Evolutionary conservation across 2,888 invertebrate genomes (phyloP), one percentile per base, ranked within the genome.

Genomic region (Hypercompe scribonia): DNA sequence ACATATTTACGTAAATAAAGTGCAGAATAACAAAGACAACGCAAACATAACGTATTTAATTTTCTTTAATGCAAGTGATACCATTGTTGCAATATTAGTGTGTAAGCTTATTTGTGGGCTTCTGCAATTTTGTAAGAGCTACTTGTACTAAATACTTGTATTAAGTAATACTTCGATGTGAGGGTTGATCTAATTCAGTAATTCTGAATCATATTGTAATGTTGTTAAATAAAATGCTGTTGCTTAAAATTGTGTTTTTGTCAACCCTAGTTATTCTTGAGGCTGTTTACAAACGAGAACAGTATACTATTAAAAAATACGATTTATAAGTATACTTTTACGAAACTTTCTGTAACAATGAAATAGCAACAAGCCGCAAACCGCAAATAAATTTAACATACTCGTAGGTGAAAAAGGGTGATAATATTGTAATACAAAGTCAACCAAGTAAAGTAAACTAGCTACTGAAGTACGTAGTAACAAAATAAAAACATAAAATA

Each of bases 51-150:
- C 77, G 82, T 84, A 81, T 79, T 77, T 85, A 86, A 85, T 80
- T 77, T 78, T 84, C 82, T 88, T 90, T 86, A 88, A 89, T 92
- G 92, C 93, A 92, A 93, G 95, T 95, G 95, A 95, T 95, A 95
- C 86, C 88, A 89, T 89, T 91, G 94, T 95, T 95, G 95, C 95
- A 95, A 95, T 95, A 95, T 90, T 95, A 95, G 94, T 84, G 83
- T 81, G 70, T 94, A 95, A 93, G 91, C 88, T 90, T 87, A 83
- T 81, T 84, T 82, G 86, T 87, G 85, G 88, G 88, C 88, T 88
- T 89, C 86, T 88, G 89, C 90, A 86, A 84, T 84, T 84, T 80
- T 88, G 86, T 89, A 88, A 81, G 88, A 87, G 83, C 86, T 88
- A 86, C 83, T 79, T 81, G 71, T 82, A 78, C 75, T 77, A 78